phyloP scores from a whole-genome alignment of 2,888 invertebrate species.

The Dendrolimus pini region DNA sequence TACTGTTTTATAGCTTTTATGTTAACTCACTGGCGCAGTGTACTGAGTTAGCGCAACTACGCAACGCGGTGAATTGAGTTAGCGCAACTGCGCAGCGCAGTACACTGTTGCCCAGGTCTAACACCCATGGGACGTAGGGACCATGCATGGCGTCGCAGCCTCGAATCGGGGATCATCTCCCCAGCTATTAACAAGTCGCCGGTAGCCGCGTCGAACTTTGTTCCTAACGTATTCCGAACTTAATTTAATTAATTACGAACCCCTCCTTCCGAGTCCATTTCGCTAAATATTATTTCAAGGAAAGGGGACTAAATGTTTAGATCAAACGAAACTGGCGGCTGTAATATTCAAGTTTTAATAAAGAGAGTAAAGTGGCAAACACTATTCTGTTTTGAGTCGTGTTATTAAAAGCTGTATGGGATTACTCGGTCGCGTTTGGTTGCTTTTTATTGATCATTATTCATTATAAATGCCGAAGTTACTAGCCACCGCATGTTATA shows the following conservation, averaged over 20 bases:
- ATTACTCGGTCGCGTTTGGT: constrained; percentile 43
- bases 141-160: constrained; percentile 22
- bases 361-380: constrained; percentile 39
- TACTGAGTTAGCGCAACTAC: no score
- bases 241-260: constrained; percentile 72
- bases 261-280: constrained; percentile 57
- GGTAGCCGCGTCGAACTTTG: constrained; percentile 61
- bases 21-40: no score
- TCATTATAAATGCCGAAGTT: constrained; percentile 54
- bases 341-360: constrained; percentile 38
- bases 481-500: constrained; percentile 45
- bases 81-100: no score
- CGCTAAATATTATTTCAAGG: constrained; percentile 61
- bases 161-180: constrained; percentile 51
- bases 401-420: constrained; percentile 31
- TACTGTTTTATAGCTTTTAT: no score
- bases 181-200: constrained; percentile 64
- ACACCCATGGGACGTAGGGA: constrained; percentile 43
- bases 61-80: no score
- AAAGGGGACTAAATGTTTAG: constrained; percentile 43
- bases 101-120: no score
- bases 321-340: constrained; percentile 37
- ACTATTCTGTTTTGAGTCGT: constrained; percentile 25
- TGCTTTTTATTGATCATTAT: constrained; percentile 63
- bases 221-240: constrained; percentile 66